Conservation (phyloP, 2,888 invertebrate genomes). For the Gnatocerus cornutus region DNA sequence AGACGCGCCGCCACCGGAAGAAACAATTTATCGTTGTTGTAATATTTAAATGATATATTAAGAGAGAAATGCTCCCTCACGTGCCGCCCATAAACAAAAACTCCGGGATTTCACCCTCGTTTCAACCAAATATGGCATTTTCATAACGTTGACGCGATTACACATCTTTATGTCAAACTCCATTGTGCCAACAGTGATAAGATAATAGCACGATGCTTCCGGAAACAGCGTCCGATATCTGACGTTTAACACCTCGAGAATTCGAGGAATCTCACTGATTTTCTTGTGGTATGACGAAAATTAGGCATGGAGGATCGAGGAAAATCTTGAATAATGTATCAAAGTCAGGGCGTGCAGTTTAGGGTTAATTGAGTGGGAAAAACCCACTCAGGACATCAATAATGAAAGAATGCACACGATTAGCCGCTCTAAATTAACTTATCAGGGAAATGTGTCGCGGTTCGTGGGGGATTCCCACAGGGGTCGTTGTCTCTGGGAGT, state of each 20-base stretch:
- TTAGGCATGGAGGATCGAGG: neutral
- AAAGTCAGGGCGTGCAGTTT: neutral
- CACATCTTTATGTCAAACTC: neutral
- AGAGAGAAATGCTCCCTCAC: conserved; percentile 31
- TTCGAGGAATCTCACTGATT: conserved; percentile 1
- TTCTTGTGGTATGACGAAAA: conserved; percentile 4
- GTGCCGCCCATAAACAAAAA: conserved; percentile 27
- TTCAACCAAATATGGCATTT: conserved; percentile 19
- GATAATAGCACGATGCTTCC: neutral
- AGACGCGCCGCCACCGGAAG: conserved; percentile 8
- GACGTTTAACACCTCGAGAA: conserved; percentile 1
- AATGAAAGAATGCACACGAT: conserved; percentile 13
- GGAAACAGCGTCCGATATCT: conserved; percentile 1
- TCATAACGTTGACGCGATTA: conserved; percentile 27
- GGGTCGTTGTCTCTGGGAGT: conserved; percentile 1
- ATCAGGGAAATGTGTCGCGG: conserved; percentile 9
- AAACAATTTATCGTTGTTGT: conserved; percentile 30
- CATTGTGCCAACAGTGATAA: neutral
- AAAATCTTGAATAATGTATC: neutral
- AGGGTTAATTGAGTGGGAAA: conserved; percentile 3
- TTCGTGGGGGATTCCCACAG: neutral
- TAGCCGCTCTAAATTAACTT: conserved; percentile 8
- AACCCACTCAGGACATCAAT: conserved; percentile 1
- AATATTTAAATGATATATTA: conserved; percentile 38
- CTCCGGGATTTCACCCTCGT: conserved; percentile 8